Conservation (phyloP, 2,888 invertebrate genomes). For the Trichopoda pennipes region DNA sequence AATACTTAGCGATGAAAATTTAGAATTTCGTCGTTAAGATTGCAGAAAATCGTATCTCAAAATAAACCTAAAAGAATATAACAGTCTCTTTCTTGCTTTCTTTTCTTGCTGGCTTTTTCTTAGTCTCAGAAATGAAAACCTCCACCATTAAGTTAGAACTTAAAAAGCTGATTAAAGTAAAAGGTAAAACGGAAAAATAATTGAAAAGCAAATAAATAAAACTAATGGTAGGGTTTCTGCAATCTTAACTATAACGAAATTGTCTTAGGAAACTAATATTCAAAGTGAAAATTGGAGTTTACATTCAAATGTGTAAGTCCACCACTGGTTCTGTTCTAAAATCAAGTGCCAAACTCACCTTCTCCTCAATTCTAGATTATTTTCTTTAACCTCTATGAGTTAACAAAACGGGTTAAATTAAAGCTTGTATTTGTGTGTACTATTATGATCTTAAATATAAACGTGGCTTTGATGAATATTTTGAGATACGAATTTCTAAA, state of each 20-base stretch:
- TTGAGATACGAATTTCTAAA: constrained; percentile 80
- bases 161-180: constrained; percentile 4
- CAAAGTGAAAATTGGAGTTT: constrained; percentile 77
- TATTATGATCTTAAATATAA: background rate
- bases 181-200: background rate
- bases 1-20: constrained; percentile 76
- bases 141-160: constrained; percentile 36
- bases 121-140: constrained; percentile 9
- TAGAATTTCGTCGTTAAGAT: constrained; percentile 78
- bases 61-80: constrained; percentile 69
- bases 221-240: constrained; percentile 71
- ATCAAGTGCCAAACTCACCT: background rate
- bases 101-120: too few species aligned
- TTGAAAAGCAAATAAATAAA: constrained; percentile 20
- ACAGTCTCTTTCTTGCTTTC: too few species aligned
- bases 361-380: background rate
- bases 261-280: constrained; percentile 75
- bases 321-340: constrained; percentile 67
- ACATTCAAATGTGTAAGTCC: constrained; percentile 76
- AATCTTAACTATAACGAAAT: constrained; percentile 77
- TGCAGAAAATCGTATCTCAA: constrained; percentile 80
- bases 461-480: constrained; percentile 59
- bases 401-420: background rate
- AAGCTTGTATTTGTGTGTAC: constrained; percentile 34
- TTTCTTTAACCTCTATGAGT: background rate